Evolutionary conservation across 2,113 vertebrate genomes (phyloP).

Genomic region (Cheilinus undulatus): DNA sequence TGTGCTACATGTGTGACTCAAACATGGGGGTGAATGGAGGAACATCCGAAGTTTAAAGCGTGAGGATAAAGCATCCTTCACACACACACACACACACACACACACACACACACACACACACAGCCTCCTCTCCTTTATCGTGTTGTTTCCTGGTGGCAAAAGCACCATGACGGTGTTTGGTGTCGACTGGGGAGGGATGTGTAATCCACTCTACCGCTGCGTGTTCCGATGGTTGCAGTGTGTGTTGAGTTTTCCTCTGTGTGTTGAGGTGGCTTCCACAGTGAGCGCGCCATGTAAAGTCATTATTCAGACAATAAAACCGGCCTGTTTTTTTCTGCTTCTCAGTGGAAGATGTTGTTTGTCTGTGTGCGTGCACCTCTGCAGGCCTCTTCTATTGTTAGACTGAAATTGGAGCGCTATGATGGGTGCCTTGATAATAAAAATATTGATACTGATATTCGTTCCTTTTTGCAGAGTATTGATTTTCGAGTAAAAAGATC

Average conservation of each 20-base stretch:
- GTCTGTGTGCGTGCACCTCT: neutral
- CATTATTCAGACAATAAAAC: conserved; percentile 68
- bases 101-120: conserved; percentile 7
- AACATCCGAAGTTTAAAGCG: conserved; percentile 43
- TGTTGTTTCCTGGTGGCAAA: conserved; percentile 54
- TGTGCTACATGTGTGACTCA: conserved; percentile 16
- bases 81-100: neutral
- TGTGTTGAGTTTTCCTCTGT: conserved; percentile 50
- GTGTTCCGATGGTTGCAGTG: conserved; percentile 47
- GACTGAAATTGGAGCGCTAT: neutral
- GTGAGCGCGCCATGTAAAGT: conserved; percentile 50
- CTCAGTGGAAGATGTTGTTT: neutral
- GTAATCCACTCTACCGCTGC: conserved; percentile 66
- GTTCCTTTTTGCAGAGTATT: neutral
- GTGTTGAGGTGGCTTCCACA: conserved; percentile 49
- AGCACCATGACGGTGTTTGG: conserved; percentile 52
- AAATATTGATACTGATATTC: too few species aligned
- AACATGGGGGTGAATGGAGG: conserved; percentile 34
- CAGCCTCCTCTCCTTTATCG: neutral
- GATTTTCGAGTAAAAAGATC: conserved; percentile 29
- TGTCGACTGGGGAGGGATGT: conserved; percentile 51
- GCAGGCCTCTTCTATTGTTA: conserved; percentile 20
- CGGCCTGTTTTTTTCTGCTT: conserved; percentile 54
- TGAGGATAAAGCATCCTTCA: neutral
- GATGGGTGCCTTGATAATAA: too few species aligned